Evolutionary conservation across 2,797 vertebrate species (phyloP), one percentile per base, ranked within the genome.

Genomic region (Acanthurus tractus): DNA sequence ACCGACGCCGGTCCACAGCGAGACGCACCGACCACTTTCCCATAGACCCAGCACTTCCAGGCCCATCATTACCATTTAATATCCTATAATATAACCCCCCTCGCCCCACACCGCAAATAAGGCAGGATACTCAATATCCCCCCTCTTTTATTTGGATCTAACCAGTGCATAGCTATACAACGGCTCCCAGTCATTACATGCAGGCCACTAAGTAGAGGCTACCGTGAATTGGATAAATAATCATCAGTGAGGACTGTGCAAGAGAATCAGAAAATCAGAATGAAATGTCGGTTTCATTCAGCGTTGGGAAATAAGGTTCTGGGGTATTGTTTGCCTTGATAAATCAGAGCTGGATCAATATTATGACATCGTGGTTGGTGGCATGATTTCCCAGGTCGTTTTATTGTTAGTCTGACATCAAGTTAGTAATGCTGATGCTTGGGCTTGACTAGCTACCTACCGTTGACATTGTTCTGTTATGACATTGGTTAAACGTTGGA

Each of bases 41-140:
- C 95, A 95, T 93, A 90, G 90, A 88, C 88, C 82, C 78, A 20
- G 78, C 48, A 66, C 86, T 93, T 89, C 73, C 76, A 94, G 91
- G 78, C 92, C 94, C 92, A 77, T 95, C 91, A 96, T 95, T 95
- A 95, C 91, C 70, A 86, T 93, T 95, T 95, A 95, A 95, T 95
- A 95, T 95, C 91, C 94, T 91, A 94, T 95, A 94, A 95, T 95
- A 95, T 91, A 93, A 82, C 74, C 74, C 87, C 85, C 63, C 64
- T 23, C 67, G 56, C 74, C 76, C 92, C 91, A 80, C 86, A 91
- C 92, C 89, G 54, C 94, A 94, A 94, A 95, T 93, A 93, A 94
- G 85, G 84, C 84, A 91, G 87, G 92, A 95, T 93, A 95, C 92
- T 89, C 90, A 94, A 94, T 93, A 93, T 82, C 87, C 89, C 90